Conservation (phyloP, 2,113 vertebrate genomes). For the Oryzias woworae region DNA sequence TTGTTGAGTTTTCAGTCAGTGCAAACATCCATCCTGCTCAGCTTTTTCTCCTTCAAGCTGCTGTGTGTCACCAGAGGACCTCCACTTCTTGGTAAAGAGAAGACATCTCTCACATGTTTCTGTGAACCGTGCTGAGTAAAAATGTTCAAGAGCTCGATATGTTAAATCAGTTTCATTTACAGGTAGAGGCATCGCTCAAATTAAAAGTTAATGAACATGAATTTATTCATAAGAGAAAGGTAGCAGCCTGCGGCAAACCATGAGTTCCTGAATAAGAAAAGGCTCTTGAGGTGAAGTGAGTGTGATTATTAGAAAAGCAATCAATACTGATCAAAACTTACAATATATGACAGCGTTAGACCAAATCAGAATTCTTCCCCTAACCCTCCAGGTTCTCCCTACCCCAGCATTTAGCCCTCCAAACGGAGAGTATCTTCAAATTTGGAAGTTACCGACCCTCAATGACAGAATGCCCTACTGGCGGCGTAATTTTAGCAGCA, state of each 20-base stretch:
- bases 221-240: background rate
- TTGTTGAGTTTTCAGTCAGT: background rate
- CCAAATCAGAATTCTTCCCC: too few species aligned
- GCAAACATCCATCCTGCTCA: background rate
- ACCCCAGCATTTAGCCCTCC: too few species aligned
- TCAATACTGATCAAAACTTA: background rate
- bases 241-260: background rate
- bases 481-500: too few species aligned
- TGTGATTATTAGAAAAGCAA: background rate
- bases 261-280: background rate
- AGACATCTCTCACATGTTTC: conserved; percentile 25
- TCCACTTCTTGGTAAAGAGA: conserved; percentile 14
- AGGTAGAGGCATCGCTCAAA: background rate
- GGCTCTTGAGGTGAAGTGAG: too few species aligned
- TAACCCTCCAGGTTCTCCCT: too few species aligned
- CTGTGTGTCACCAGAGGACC: conserved; percentile 13
- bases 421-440: too few species aligned
- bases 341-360: background rate
- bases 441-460: too few species aligned
- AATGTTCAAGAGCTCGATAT: background rate
- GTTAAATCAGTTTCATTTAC: background rate
- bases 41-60: background rate
- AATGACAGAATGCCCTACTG: too few species aligned
- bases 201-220: background rate
- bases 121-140: background rate